Conservation (phyloP, 2,797 vertebrate species). For the Sebastolobus altivelis region DNA sequence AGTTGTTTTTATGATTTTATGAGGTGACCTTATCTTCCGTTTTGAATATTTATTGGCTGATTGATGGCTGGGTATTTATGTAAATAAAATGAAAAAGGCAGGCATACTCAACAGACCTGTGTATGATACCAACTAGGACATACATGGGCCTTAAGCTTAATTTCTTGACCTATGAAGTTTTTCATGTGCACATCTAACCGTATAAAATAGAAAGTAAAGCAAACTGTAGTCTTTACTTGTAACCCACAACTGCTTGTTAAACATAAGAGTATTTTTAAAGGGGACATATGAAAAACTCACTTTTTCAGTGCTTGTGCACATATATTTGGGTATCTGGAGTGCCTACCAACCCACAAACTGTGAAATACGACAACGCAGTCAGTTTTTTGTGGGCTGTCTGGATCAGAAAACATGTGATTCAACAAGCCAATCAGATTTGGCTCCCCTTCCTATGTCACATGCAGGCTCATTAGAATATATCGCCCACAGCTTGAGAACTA, state of each 20-base stretch:
- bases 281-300: too few relatives aligned
- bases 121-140: not conserved
- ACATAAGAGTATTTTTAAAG: not conserved
- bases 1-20: not conserved
- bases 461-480: too few relatives aligned
- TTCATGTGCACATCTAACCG: not conserved
- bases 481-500: too few relatives aligned
- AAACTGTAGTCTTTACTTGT: not conserved
- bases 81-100: not conserved
- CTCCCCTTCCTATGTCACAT: too few relatives aligned
- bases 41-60: slow-evolving; percentile 11
- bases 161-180: not conserved
- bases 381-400: too few relatives aligned
- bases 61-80: not conserved
- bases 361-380: too few relatives aligned
- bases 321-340: too few relatives aligned
- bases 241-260: not conserved
- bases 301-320: too few relatives aligned
- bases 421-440: too few relatives aligned
- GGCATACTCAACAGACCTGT: not conserved
- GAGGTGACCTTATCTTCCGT: not conserved
- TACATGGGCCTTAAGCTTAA: too few relatives aligned
- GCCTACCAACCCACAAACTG: too few relatives aligned
- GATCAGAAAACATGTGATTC: too few relatives aligned
- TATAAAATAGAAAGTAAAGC: not conserved